These are phyloP conservation scores for Syncerus caffer DNA, from an alignment of 2,797 vertebrate species.

Conservation along the genomic window DNA sequence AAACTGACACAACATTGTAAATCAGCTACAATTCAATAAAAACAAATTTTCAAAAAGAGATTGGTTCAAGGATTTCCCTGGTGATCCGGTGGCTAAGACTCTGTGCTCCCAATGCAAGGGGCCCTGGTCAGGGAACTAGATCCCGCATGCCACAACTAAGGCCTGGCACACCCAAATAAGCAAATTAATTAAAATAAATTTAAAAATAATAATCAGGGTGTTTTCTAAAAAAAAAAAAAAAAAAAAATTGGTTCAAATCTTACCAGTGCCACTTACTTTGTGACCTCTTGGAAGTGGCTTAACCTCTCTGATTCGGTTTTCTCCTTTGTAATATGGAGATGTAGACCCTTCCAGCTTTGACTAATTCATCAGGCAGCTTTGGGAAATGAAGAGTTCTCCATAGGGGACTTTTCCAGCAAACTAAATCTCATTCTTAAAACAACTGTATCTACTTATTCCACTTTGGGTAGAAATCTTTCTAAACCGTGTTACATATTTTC, in stretches of 20 bases:
- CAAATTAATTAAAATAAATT: neutral
- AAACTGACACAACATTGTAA: neutral
- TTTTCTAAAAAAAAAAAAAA: neutral
- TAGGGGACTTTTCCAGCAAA: neutral
- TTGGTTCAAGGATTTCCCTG: neutral
- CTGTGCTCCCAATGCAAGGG: neutral
- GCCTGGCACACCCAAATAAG: neutral
- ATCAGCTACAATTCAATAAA: neutral
- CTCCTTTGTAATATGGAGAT: neutral
- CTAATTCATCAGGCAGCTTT: neutral
- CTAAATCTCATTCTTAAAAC: neutral
- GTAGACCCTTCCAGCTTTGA: neutral
- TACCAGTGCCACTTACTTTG: neutral
- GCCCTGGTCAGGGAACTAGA: neutral
- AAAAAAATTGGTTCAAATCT: neutral
- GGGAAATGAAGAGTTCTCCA: neutral
- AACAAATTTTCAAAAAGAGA: neutral
- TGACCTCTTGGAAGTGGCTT: neutral
- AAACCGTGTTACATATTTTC: neutral
- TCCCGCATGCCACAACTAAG: neutral
- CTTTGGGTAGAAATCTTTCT: neutral
- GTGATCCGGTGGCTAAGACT: neutral
- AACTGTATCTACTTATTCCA: neutral
- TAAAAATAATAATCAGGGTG: neutral
- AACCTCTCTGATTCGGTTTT: neutral